Base-by-base conservation (phyloP, 2,797 vertebrate species). In the Picus viridis region DNA sequence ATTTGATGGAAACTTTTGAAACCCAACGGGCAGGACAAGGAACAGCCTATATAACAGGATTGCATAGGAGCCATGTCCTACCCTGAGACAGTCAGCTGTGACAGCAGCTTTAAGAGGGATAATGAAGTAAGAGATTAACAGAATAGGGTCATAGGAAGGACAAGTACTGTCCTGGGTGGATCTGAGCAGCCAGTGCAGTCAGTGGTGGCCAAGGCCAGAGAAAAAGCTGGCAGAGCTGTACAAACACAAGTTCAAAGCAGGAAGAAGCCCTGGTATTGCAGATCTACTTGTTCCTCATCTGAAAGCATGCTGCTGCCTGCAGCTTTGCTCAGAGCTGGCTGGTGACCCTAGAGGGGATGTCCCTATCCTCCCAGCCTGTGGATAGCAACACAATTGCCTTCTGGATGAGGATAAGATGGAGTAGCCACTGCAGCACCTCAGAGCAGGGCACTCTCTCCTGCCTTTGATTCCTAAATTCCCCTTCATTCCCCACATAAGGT, bases 371-470 rank as follows among this genome's bases (percentile, higher is more conserved):
- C 30, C 59, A 69, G 62, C 39, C 29, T 45, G 20, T 0, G 2
- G 34, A 12, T 73, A 45, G 57, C 1, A 6, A 19, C 4, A 1
- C 30, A 85, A 39, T n/a, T 2, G 5, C 36, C 47, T 56, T 74
- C 61, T 70, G 24, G 8, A 43, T 67, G 34, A 65, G 29, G n/a
- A 4, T 24, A 56, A 64, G 54, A 43, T n/a, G 47, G 24, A 89
- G n/a, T 2, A 1, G 30, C 34, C 1, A 0, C 54, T 64, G 51
- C 2, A 4, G 14, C 11, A 59, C 4, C 14, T 3, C 12, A n/a
- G 29, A 72, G 29, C 49, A 49, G 34, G 19, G 17, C 20, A 10
- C 47, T 49, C 45, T 47, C 45, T 45, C 18, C 47, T 47, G 47
- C 47, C 22, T 49, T 49, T 49, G 22, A 49, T 23, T 49, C 47